Evolutionary conservation across 2,888 invertebrate species (phyloP), one percentile per base, ranked within the genome.

Genomic region (Odontomyia ornata): DNA sequence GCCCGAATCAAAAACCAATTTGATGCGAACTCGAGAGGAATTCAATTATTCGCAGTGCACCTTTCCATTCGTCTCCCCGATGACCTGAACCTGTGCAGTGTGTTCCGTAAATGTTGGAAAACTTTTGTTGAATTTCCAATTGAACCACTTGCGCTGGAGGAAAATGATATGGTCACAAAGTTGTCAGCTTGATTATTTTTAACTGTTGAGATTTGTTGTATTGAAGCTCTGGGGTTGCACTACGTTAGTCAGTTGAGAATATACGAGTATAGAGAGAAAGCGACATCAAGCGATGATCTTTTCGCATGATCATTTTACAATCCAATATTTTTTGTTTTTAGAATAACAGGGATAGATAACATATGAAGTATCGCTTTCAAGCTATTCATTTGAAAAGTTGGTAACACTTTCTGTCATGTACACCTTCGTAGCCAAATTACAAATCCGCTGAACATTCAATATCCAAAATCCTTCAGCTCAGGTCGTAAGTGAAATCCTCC

Each of bases 1-100:
- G 73, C 57, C n/a, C 73, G 36, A 73, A 57, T 73, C 73, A 73
- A 72, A 72, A 73, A 73, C 73, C 73, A 60, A 73, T 73, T 73
- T 36, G 57, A 60, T 60, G 60, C 15, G 57, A 52, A 60, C 43
- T 73, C 60, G 28, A 57, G 57, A 13, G 73, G 43, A 73, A 73
- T 73, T 73, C 73, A 57, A 57, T 73, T 73, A 57, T 73, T 73
- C 36, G 43, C 36, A 57, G 15, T 57, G 57, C n/a, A 72, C 30
- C 9, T 25, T 47, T 25, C 7, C 36, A 28, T 25, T 36, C 60
- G 18, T 43, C 11, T 15, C 15, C 18, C 18, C 36, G 28, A 47
- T 60, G 73, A 73, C 72, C 56, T 72, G 30, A 71, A 71, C 71
- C 52, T 28, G 28, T 27, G 11, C 67, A 11, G 21, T n/a, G 21